Evolutionary conservation across 2,888 invertebrate species (phyloP).

Genomic region (Sycophila texana): DNA sequence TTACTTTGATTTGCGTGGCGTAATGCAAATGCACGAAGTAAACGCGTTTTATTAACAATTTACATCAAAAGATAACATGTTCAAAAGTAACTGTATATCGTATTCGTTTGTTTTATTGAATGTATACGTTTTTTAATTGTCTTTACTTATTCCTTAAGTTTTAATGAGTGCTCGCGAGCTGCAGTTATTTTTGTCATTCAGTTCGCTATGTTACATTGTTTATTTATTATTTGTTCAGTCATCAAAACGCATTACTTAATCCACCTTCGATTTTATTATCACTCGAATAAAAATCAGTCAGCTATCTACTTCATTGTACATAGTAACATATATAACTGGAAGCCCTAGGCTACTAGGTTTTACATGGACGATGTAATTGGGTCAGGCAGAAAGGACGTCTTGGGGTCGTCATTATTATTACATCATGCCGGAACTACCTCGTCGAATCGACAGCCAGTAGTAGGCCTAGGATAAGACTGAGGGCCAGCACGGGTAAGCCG

Average conservation of each 20-base stretch:
- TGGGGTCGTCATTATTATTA: slow-evolving; percentile 51
- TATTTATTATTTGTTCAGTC: slow-evolving; percentile 36
- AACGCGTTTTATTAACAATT: slow-evolving; percentile 59
- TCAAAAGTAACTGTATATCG: slow-evolving; percentile 68
- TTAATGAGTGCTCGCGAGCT: slow-evolving; percentile 10
- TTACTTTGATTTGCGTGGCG: slow-evolving; percentile 30
- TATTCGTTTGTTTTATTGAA: slow-evolving; percentile 57
- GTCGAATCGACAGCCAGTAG: slow-evolving; percentile 37
- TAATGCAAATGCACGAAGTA: slow-evolving; percentile 39
- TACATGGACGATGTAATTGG: slow-evolving; percentile 74
- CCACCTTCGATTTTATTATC: slow-evolving; percentile 25
- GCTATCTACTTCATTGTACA: slow-evolving; percentile 73
- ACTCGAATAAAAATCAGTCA: slow-evolving; percentile 70
- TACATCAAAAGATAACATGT: slow-evolving; percentile 73
- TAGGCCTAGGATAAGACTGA: slow-evolving; percentile 25
- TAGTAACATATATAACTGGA: slow-evolving; percentile 75
- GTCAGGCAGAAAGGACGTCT: slow-evolving; percentile 65
- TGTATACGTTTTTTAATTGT: slow-evolving; percentile 32
- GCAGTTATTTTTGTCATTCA: slow-evolving; percentile 12
- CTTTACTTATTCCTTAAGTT: slow-evolving; percentile 31
- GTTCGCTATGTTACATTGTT: slow-evolving; percentile 29
- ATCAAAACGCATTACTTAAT: slow-evolving; percentile 12
- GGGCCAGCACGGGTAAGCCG: neutral
- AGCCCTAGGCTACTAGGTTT: slow-evolving; percentile 76
- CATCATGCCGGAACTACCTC: slow-evolving; percentile 62